A percentile compares a stretch with the other conserved stretches of the same genome.
Conservation (phyloP, 1,140 invertebrate species). For the Antheraea pernyi region DNA sequence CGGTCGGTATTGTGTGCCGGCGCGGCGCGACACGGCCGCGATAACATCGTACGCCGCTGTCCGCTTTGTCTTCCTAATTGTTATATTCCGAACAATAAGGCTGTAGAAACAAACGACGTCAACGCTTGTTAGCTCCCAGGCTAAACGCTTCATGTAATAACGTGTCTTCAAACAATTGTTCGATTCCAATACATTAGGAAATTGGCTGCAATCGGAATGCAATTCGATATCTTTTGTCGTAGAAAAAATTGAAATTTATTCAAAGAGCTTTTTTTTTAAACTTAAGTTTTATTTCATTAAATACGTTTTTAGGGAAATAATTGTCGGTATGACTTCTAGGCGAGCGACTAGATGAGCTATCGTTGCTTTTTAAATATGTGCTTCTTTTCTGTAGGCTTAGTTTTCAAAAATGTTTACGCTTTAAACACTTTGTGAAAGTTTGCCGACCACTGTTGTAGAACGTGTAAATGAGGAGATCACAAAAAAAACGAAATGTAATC, state of each 20-base stretch:
- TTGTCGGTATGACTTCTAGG: no score
- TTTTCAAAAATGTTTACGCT: no score
- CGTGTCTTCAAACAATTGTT: slow-evolving; percentile 72
- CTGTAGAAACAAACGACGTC: slow-evolving; percentile 53
- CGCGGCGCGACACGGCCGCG: slow-evolving; percentile 46
- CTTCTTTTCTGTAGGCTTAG: no score
- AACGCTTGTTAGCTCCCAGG: slow-evolving; percentile 55
- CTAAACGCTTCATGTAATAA: slow-evolving; percentile 70
- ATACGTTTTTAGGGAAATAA: no score
- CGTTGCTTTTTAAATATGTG: no score
- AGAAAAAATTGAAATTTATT: not conserved
- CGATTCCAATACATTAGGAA: slow-evolving; percentile 64
- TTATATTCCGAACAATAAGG: slow-evolving; percentile 67
- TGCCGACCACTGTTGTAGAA: no score
- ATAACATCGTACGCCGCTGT: slow-evolving; percentile 57
- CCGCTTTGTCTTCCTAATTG: slow-evolving; percentile 72
- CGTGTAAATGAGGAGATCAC: no score
- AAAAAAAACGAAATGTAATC: slow-evolving; percentile 42
- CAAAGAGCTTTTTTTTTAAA: no score
- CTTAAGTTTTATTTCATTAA: no score
- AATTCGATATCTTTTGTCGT: slow-evolving; percentile 44
- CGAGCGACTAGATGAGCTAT: no score
- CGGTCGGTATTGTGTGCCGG: slow-evolving; percentile 46
- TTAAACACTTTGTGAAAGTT: no score
- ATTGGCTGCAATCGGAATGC: slow-evolving; percentile 43